Evolutionary conservation across 2,113 vertebrate species (phyloP).

Genomic region (Sterna hirundo): DNA sequence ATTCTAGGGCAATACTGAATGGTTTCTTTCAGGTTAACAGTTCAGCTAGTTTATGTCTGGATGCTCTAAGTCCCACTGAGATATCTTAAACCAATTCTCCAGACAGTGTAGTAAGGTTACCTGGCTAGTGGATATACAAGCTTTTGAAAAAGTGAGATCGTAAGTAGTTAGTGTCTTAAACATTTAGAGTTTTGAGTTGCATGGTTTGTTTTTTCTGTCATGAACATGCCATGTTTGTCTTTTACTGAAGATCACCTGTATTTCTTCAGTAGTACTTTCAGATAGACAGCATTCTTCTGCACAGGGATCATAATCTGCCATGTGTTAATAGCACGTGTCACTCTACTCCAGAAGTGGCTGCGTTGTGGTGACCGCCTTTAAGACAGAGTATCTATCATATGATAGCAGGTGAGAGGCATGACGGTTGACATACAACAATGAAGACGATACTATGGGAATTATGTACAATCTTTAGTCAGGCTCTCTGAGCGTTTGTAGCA

Average conservation of each 20-base stretch:
- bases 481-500: not conserved
- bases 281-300: not conserved
- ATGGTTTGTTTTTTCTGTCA: not conserved
- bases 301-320: slow-evolving; percentile 26
- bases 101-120: not conserved
- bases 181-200: not conserved
- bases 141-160: not conserved
- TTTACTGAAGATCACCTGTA: not conserved
- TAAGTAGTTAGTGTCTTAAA: not conserved
- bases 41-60: slow-evolving; percentile 23
- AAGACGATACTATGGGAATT: not conserved
- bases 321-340: not conserved
- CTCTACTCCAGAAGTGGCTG: not conserved
- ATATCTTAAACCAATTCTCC: slow-evolving; percentile 5
- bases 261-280: slow-evolving; percentile 12
- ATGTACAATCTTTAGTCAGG: not conserved
- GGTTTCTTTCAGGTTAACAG: slow-evolving; percentile 42
- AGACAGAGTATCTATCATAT: not conserved
- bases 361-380: not conserved
- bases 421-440: not conserved
- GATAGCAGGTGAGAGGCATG: not conserved
- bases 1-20: slow-evolving; percentile 58
- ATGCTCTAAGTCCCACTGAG: not conserved
- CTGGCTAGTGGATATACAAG: not conserved
- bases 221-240: not conserved